Base-by-base conservation (phyloP, 2,888 invertebrate species). In the Didymodactylos carnosus region DNA sequence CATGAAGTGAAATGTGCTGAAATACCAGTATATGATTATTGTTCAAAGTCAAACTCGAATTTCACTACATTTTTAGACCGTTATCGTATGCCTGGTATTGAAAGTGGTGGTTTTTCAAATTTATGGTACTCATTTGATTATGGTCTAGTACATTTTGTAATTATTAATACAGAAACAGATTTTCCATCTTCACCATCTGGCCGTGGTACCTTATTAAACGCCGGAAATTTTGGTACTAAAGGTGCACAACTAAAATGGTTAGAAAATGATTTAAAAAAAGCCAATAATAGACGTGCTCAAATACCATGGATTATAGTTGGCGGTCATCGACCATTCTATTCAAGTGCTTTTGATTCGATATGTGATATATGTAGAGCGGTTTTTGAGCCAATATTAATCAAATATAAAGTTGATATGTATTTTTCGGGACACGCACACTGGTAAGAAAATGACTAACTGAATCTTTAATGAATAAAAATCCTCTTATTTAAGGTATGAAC, bases 371-470 rank as follows among this genome's bases (percentile, higher is more conserved):
- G 76, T 19, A 70, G 77, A 10, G 39, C 71, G 4, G 46, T 76
- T 29, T 72, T 77, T 23, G 77, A 77, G 35, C 75, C 76, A 35
- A 69, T 77, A 13, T 69, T 77, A 27, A 69, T 75, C 25, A 39
- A 76, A 27, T 73, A 76, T 40, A 73, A 74, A 13, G 77, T 77
- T 11, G 77, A 77, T 51, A 76, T 77, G 39, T 76, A 76, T 25
- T 23, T 76, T 49, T 39, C 72, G 25, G 77, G 77, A 3, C 77
- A 77, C 73, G 76, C 73, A 10, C 77, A 77, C 51, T 76, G 75
- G 69, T 77, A 77, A 41, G 77, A 77, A 71, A 71, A 77, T 25
- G 72, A 75, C 43, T 77, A 74, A 39, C 77, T 77, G 5, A n/a
- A n/a, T n/a, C n/a, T n/a, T n/a, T n/a, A n/a, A n/a, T n/a, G n/a